Evolutionary conservation across 2,888 invertebrate genomes (phyloP), one percentile per base, ranked within the genome.

Genomic region (Gasteruption jaculator): DNA sequence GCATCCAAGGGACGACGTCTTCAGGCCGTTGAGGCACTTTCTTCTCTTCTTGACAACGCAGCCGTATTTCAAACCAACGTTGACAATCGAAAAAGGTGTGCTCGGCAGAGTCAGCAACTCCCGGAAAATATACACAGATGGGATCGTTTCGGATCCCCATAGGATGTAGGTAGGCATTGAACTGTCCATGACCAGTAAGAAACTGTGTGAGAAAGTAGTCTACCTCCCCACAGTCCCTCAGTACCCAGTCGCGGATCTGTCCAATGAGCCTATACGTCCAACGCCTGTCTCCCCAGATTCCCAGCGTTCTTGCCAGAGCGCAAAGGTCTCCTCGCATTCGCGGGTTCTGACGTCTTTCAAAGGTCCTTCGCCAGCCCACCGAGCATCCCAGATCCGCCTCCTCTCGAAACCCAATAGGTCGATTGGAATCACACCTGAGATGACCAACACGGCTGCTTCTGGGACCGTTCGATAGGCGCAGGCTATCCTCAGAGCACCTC

Each of bases 401-500:
- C 30, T 5, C 24, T 27, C 18, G 14, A n/a, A 10, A 11, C 18
- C 31, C 14, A 31, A 11, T 3, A 31, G 3, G 5, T 15, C 4
- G 14, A 31, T 31, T 31, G 31, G 18, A 1, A n/a, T n/a, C n/a
- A n/a, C n/a, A n/a, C n/a, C n/a, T n/a, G n/a, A n/a, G n/a, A 54
- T 41, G 14, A 51, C 48, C 18, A 48, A 37, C 11, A 48, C 31
- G 2, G 50, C 49, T 4, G 45, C 35, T 21, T 49, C 47, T 5
- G 52, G 51, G 1, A 56, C 52, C 5, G 50, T 56, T 7, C 49
- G 37, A 29, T 53, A 56, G 1, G 49, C 43, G 27, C 44, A 47
- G 7, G 45, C 36, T 7, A 45, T 30, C 11, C 51, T 30, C 3
- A 54, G 31, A 6, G 52, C 52, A 4, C 36, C 35, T n/a, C 42